Evolutionary conservation across 2,113 vertebrate genomes (phyloP), one percentile per base, ranked within the genome.

Genomic region (Odobenus rosmarus): DNA sequence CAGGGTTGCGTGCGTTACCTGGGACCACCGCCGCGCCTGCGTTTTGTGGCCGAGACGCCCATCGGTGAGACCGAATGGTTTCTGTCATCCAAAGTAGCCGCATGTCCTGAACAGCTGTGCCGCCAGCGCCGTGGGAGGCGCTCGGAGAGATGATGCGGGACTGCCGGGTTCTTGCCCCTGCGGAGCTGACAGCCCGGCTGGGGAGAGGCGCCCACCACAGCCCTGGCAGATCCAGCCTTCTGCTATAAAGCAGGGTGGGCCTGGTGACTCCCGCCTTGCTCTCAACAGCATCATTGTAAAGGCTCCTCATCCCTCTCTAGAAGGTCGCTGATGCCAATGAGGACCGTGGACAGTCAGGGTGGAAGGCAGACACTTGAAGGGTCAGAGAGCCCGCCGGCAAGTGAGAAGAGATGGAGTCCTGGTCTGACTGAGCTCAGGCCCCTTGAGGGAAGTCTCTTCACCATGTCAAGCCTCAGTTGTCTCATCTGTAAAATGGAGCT

Each of bases 1-100:
- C 0, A 7, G 49, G 11, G 9, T 18, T 53, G n/a, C 0, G 0
- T 46, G 42, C 0, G 0, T 26, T 0, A 9, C 31, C 8, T 0
- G 7, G 64, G 19, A 7, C 24, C 7, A 0, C 0, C 42, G 23
- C 5, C 0, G 0, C 3, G 31, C 3, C 0, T 4, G 21, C 31
- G 23, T 36, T 49, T 4, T 51, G 82, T 4, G 57, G 31, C 2
- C 21, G 23, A 15, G 21, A 23, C 1, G 3, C 0, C 1, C 11
- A 1, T 12, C 33, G 26, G 2, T 1, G 62, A 24, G 53, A 57
- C 13, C 18, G 61, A 31, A 76, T 7, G 23, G 1, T 3, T 5
- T 11, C 26, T 7, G 57, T 67, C 57, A 0, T 59, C n/a, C 10
- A 7, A 59, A 71, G 89, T 49, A 57, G 23, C 59, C 0, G 0